These are phyloP conservation scores for Eulemur rubriventer DNA, from an alignment of 2,797 vertebrate genomes.

Conservation along the genomic window DNA sequence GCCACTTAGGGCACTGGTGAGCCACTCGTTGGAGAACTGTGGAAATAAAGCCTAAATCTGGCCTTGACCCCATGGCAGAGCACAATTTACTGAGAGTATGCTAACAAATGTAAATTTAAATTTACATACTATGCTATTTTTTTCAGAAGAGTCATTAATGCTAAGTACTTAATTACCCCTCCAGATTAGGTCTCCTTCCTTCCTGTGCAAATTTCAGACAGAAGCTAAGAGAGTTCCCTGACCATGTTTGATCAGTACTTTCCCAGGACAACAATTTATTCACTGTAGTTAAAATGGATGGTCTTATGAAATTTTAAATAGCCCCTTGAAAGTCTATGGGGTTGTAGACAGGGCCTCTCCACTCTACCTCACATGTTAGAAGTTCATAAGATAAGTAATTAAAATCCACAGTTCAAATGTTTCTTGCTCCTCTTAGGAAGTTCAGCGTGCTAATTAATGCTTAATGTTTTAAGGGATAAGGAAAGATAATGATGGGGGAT, in stretches of 20 bases:
- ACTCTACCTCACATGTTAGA: conserved; percentile 19
- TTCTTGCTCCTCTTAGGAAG: conserved; percentile 52
- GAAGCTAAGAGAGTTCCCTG: neutral
- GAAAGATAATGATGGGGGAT: conserved; percentile 45
- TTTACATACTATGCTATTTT: neutral
- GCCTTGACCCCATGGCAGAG: neutral
- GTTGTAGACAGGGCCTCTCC: conserved; percentile 8
- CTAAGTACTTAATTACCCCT: conserved; percentile 43
- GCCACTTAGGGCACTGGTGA: neutral
- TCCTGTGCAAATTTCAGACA: conserved; percentile 29
- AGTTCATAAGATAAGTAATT: conserved; percentile 46
- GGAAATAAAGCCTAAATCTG: conserved; percentile 64
- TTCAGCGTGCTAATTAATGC: neutral
- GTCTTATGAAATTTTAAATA: conserved; percentile 64
- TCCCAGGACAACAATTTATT: conserved; percentile 71
- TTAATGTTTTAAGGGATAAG: conserved; percentile 57
- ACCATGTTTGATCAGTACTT: conserved; percentile 56
- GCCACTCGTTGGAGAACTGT: neutral
- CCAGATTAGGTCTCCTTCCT: conserved; percentile 31
- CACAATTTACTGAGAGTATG: neutral
- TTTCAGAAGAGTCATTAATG: conserved; percentile 4
- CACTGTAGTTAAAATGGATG: conserved; percentile 34
- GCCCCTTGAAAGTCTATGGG: neutral
- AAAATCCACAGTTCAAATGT: conserved; percentile 54
- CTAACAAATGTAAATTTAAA: neutral